Evolutionary conservation across 2,113 vertebrate species (phyloP), one percentile per base, ranked within the genome.

Genomic region (Polypterus senegalus): DNA sequence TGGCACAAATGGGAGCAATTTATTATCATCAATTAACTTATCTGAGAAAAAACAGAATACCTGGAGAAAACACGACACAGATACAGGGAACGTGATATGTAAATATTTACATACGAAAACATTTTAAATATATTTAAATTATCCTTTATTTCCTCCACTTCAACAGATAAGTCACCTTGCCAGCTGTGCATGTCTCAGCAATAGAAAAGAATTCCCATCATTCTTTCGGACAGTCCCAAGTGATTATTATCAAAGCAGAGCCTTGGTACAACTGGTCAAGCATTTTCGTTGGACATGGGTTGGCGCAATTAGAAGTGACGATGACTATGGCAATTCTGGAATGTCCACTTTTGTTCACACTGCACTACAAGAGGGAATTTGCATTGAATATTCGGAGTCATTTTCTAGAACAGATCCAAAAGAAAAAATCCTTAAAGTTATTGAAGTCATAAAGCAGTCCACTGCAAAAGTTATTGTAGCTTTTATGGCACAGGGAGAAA

Each of bases 271-370:
- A 11, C 49, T 65, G 11, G 58, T 65, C 9, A 48, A 49, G 62
- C 47, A 43, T n/a, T 63, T 63, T 63, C 54, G 62, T 49, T 63
- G 62, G 62, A 58, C 62, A 5, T 63, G 62, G 55, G 56, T 63
- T 57, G 62, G 62, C 5, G 48, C 62, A 7, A 49, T 63, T 43
- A 46, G 54, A n/a, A 66, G 60, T 61, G 61, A 58, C 56, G 62
- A 48, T 66, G 65, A 62, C 43, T 66, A 62, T 59, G 65, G 65
- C 54, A 58, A 57, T 56, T 61, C 48, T 9, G 63, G 58, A 47
- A 65, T 65, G 63, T 43, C 51, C 3, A 54, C 58, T 3, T 65
- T 65, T 65, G 7, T 58, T 8, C 27, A 66, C 45, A 46, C 54
- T 62, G 65, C 60, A 2, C 5, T 57, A 11, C 10, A 66, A 11